Percentiles rank a stretch among this genome's conserved stretches.
Conservation (phyloP, 2,113 vertebrate genomes). For the Nestor notabilis region DNA sequence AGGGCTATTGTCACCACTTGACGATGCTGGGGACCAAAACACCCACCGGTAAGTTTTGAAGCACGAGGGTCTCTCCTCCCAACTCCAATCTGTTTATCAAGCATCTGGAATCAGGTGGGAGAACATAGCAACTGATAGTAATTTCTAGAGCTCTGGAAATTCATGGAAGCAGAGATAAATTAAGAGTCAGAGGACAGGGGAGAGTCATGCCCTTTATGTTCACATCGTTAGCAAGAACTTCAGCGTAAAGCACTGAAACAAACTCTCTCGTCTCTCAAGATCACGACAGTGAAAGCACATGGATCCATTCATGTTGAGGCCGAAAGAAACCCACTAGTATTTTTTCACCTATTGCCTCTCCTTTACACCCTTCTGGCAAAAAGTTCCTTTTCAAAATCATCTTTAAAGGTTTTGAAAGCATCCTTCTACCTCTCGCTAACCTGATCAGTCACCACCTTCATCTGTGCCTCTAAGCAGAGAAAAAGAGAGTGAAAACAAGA, state of each 20-base stretch:
- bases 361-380: not conserved
- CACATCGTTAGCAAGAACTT: accelerated
- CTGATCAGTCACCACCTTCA: not conserved
- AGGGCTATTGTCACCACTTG: not conserved
- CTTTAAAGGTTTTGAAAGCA: not conserved
- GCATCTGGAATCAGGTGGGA: not conserved
- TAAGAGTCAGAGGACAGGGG: not conserved
- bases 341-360: not conserved
- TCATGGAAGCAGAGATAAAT: not conserved
- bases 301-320: not conserved
- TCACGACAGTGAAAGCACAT: not conserved
- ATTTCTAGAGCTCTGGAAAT: not conserved
- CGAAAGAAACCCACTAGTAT: not conserved
- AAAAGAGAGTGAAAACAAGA: not conserved
- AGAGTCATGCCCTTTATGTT: accelerated
- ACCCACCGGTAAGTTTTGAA: not conserved
- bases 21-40: not conserved
- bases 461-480: not conserved
- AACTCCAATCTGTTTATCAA: not conserved
- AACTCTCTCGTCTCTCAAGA: not conserved
- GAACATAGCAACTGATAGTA: not conserved
- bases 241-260: not conserved
- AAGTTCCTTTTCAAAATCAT: not conserved
- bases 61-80: not conserved
- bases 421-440: not conserved